Percentiles rank a stretch among this genome's conserved stretches.
Conservation (phyloP, 2,113 vertebrate genomes). For the Corythaixoides concolor region DNA sequence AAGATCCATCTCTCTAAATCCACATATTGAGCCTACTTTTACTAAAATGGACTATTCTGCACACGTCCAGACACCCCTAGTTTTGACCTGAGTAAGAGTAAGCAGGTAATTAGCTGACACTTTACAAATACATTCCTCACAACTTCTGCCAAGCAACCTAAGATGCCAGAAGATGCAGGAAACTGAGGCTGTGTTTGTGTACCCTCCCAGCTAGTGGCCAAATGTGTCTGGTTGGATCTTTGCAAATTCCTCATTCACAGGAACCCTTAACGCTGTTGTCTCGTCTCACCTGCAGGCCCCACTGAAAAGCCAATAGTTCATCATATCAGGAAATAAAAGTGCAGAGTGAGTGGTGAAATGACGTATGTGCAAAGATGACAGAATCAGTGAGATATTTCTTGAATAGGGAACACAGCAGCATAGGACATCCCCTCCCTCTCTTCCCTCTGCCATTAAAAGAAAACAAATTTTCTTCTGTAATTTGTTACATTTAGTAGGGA, state of each 20-base stretch:
- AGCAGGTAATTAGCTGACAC: neutral
- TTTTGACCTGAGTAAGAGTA: neutral
- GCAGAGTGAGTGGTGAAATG: neutral
- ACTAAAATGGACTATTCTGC: neutral
- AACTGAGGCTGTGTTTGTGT: fast-evolving
- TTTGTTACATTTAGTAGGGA: neutral
- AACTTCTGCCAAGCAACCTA: neutral
- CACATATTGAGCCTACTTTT: neutral
- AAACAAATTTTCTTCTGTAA: neutral
- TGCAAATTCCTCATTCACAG: neutral
- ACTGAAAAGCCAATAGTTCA: neutral
- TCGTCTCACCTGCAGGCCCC: neutral
- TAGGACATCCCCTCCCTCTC: neutral
- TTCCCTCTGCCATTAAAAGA: neutral
- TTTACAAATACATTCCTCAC: neutral
- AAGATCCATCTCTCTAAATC: neutral
- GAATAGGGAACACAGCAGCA: neutral
- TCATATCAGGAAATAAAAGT: neutral
- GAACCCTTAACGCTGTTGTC: neutral
- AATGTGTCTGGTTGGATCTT: neutral
- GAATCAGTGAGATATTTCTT: neutral
- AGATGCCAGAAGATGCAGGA: neutral
- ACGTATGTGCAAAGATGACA: neutral
- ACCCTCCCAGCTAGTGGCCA: neutral
- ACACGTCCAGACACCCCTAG: neutral